These are phyloP conservation scores for Phalanger gymnotis DNA, from an alignment of 2,797 vertebrate genomes.

Conservation along the genomic window DNA sequence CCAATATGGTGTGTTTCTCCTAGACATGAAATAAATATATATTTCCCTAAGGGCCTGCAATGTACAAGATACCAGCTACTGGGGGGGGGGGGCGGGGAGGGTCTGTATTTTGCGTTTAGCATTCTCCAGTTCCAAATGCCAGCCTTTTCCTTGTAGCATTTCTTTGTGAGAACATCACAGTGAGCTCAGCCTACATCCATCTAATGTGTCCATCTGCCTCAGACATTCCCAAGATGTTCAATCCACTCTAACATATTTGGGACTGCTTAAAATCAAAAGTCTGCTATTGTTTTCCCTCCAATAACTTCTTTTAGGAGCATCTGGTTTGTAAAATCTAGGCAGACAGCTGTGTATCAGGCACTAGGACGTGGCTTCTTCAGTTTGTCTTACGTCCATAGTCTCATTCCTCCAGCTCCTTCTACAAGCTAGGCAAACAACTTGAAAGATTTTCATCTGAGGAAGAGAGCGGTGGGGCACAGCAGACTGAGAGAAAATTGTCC, in stretches of 20 bases:
- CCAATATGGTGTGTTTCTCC: background rate
- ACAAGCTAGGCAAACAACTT: slow-evolving; percentile 39
- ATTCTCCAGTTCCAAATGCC: slow-evolving; percentile 24
- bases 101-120: background rate
- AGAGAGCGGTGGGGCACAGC: background rate
- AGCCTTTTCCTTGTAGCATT: slow-evolving; percentile 34
- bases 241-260: background rate
- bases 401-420: slow-evolving; percentile 12
- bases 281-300: slow-evolving; percentile 39
- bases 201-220: background rate
- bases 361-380: rapidly evolving
- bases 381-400: slow-evolving; percentile 8
- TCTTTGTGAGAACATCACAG: background rate
- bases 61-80: slow-evolving; percentile 25
- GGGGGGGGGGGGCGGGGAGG: background rate
- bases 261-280: slow-evolving; percentile 17
- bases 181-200: background rate
- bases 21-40: slow-evolving; percentile 36
- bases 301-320: slow-evolving; percentile 50
- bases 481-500: background rate
- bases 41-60: slow-evolving; percentile 29
- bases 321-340: slow-evolving; percentile 48
- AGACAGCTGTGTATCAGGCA: background rate
- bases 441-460: slow-evolving; percentile 26
- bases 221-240: slow-evolving; percentile 33